These are phyloP conservation scores for Alviniconcha marisindica DNA, from an alignment of 1,140 invertebrate species.

Conservation along the genomic window DNA sequence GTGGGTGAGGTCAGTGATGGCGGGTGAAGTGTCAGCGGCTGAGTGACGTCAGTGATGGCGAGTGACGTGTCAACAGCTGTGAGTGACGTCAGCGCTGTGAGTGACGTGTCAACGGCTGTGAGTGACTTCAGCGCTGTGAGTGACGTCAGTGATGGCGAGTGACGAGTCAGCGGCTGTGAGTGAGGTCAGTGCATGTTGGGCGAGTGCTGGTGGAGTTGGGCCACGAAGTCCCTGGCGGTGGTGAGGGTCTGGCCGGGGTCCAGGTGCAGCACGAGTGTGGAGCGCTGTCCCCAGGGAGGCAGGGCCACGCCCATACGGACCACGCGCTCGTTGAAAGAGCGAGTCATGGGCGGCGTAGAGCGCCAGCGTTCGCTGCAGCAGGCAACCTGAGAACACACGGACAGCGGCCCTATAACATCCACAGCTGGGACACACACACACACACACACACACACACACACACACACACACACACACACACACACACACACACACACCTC, in stretches of 20 bases:
- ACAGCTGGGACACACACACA: not conserved
- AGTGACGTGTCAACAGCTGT: too few relatives aligned
- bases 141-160: too few relatives aligned
- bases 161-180: too few relatives aligned
- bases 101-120: too few relatives aligned
- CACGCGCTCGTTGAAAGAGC: constrained; percentile 55
- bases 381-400: constrained; percentile 41
- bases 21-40: too few relatives aligned
- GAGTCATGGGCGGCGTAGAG: constrained; percentile 56
- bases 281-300: constrained; percentile 62
- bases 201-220: constrained; percentile 60
- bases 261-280: constrained; percentile 59
- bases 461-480: not conserved
- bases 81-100: too few relatives aligned
- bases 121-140: too few relatives aligned
- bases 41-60: too few relatives aligned
- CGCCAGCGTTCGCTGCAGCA: constrained; percentile 57
- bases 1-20: too few relatives aligned
- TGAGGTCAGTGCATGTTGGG: constrained; percentile 61
- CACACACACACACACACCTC: not conserved
- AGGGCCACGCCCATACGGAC: constrained; percentile 62
- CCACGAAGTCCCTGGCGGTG: constrained; percentile 62
- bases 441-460: not conserved
- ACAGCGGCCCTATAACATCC: not conserved
- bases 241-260: constrained; percentile 65